phyloP scores from a whole-genome alignment of 2,797 vertebrate species.

The Labeo calbasu region DNA sequence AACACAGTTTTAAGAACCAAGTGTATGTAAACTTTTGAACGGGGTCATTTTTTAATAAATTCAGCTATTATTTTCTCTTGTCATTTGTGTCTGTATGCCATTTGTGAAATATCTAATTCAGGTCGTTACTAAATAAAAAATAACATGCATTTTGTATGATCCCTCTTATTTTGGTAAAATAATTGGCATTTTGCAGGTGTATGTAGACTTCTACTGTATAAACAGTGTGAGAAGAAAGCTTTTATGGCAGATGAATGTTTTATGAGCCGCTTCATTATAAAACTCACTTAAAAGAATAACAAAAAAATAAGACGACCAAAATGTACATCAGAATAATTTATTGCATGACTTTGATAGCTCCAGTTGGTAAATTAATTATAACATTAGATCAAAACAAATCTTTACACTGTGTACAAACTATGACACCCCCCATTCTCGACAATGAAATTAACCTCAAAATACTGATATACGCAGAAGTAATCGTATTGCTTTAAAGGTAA shows the following conservation, averaged over 20 bases:
- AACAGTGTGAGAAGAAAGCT: not conserved
- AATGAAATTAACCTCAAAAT: conserved; percentile 56
- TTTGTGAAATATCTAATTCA: no score
- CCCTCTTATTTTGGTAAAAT: no score
- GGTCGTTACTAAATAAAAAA: no score
- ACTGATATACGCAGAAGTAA: conserved; percentile 47
- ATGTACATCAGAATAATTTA: conserved; percentile 83
- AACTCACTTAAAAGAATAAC: not conserved
- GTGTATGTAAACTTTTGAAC: no score
- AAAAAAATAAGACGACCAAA: not conserved
- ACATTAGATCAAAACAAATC: conserved; percentile 77
- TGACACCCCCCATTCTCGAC: not conserved
- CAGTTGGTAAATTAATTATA: conserved; percentile 71
- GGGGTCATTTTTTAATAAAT: no score
- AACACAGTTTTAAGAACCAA: no score
- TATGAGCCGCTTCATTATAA: not conserved
- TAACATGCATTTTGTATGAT: no score
- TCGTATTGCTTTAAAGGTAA: conserved; percentile 76
- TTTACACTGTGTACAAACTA: conserved; percentile 78
- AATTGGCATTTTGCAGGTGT: no score
- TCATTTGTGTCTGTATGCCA: no score
- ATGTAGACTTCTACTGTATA: not conserved
- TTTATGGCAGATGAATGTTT: not conserved
- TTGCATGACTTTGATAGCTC: conserved; percentile 79
- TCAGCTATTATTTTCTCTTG: no score